Conservation (phyloP, 2,113 vertebrate genomes). For the Gasterosteus nipponicus region DNA sequence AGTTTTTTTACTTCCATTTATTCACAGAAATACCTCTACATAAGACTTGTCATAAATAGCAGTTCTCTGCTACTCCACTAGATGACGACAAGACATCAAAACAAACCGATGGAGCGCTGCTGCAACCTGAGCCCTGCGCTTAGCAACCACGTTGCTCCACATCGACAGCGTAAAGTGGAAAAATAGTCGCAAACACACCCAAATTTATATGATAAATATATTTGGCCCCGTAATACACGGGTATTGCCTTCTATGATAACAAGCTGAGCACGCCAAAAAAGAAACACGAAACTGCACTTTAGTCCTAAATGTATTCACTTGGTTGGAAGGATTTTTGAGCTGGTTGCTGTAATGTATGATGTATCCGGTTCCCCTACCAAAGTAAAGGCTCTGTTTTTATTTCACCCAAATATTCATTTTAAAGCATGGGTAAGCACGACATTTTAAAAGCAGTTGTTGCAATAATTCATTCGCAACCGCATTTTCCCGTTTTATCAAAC, state of each 20-base stretch:
- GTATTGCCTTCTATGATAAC: fast-evolving
- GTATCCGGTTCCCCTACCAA: constrained; percentile 34
- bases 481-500: neutral
- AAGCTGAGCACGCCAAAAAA: neutral
- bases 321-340: neutral
- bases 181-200: constrained; percentile 69
- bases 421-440: neutral
- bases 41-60: neutral
- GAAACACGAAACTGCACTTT: neutral
- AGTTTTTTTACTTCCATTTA: neutral
- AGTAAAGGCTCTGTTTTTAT: constrained; percentile 19
- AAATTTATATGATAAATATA: neutral
- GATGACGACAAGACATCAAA: constrained; percentile 21
- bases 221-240: neutral
- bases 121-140: constrained; percentile 34
- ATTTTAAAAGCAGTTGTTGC: neutral
- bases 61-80: constrained; percentile 2
- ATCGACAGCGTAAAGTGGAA: constrained; percentile 79
- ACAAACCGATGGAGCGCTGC: neutral
- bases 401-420: neutral
- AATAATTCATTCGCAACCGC: neutral
- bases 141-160: constrained; percentile 74
- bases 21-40: neutral
- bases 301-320: neutral
- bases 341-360: neutral